A percentile compares a stretch with the other conserved stretches of the same genome.
These are phyloP conservation scores for Drosophila arizonae DNA, from an alignment of 1,140 invertebrate genomes.

Conservation along the genomic window DNA sequence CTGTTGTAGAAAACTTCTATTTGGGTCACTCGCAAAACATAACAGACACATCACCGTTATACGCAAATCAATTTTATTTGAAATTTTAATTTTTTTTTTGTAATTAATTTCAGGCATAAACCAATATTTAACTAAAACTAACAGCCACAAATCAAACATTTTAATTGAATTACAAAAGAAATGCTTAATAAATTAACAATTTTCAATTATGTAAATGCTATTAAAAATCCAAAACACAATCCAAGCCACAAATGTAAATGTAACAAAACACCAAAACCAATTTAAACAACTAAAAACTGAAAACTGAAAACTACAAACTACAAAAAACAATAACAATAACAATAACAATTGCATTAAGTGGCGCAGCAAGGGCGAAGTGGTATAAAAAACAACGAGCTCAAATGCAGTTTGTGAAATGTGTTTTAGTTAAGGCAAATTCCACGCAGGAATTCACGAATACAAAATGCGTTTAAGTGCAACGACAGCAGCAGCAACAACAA, in stretches of 20 bases:
- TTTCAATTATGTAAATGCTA: constrained; percentile 13
- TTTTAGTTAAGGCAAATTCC: constrained; percentile 69
- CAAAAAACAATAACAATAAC: constrained; percentile 3
- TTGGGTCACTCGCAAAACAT: constrained; percentile 19
- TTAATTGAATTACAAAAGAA: constrained; percentile 19
- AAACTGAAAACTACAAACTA: neutral
- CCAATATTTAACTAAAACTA: constrained; percentile 2
- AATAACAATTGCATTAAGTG: constrained; percentile 23
- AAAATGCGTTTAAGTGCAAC: constrained; percentile 80
- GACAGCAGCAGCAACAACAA: constrained; percentile 39
- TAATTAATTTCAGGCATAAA: neutral
- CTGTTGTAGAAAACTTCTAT: constrained; percentile 19
- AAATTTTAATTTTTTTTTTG: neutral
- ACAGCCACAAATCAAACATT: constrained; percentile 6
- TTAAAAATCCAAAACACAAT: neutral
- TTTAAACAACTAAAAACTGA: neutral
- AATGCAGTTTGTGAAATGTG: constrained; percentile 77
- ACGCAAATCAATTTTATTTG: neutral
- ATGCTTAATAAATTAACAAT: constrained; percentile 11
- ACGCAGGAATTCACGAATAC: constrained; percentile 57
- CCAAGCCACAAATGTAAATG: neutral
- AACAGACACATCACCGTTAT: neutral
- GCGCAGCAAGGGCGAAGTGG: constrained; percentile 1
- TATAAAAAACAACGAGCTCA: constrained; percentile 50
- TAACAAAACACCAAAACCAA: too few species aligned